These are phyloP conservation scores for Microtus richardsoni DNA, from an alignment of 2,113 vertebrate genomes.

Conservation along the genomic window DNA sequence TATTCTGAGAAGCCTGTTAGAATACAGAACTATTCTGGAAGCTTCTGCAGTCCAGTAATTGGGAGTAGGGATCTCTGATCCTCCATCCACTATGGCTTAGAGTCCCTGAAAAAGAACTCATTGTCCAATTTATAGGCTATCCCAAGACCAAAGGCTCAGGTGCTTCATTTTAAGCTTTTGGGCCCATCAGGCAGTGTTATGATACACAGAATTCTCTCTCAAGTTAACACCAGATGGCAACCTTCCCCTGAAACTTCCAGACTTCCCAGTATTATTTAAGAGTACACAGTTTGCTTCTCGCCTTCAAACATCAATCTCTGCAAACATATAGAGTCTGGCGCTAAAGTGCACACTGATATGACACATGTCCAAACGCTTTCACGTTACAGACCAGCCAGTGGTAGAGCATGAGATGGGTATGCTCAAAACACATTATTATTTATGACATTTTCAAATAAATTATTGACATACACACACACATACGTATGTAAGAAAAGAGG, in stretches of 20 bases:
- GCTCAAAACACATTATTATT: background rate
- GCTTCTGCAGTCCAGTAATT: background rate
- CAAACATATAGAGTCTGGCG: background rate
- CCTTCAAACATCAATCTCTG: background rate
- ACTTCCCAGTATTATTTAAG: background rate
- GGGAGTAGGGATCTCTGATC: background rate
- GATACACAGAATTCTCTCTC: background rate
- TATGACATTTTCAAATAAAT: background rate
- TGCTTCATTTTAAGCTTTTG: background rate
- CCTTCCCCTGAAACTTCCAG: background rate
- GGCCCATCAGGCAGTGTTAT: background rate
- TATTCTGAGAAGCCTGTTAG: background rate
- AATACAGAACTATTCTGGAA: background rate
- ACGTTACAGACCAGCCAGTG: background rate
- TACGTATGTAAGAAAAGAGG: background rate
- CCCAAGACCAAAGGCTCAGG: background rate
- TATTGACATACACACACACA: background rate
- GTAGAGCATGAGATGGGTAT: background rate
- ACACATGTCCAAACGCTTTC: background rate
- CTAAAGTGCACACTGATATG: background rate
- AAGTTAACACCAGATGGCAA: background rate
- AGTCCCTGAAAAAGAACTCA: background rate
- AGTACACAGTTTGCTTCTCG: background rate
- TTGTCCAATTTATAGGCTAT: background rate
- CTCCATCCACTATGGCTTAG: background rate